Base-by-base conservation (phyloP, 2,113 vertebrate species). In the Noctilio leporinus region DNA sequence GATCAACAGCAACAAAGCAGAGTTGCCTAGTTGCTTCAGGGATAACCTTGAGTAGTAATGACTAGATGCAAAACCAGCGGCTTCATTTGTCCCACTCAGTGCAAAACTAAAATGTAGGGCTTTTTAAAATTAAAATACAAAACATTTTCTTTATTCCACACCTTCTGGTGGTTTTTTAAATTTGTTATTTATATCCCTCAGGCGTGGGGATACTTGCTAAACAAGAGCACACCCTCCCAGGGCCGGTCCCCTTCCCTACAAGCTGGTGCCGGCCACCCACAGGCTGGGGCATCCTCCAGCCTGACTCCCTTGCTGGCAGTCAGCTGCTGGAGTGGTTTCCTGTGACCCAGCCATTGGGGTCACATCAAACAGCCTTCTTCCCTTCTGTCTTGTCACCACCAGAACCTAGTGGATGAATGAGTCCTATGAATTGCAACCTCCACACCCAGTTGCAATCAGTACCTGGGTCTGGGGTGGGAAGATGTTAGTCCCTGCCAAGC, bases 41-140 rank as follows among this genome's bases (percentile, higher is more conserved):
- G 35, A 57, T 28, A 91, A 20, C 16, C 28, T 3, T 38, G 33
- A 67, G 35, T 3, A 30, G 28, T 45, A 77, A 82, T 51, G 53
- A 77, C 51, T 33, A 38, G 10, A 82, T 65, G 7, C n/a, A 75
- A 12, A 16, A 69, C 12, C 5, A 70, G 10, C 28, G 45, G 7
- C 30, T 8, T 82, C 10, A 51, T 35, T 91, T 78, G 4, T 64
- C 40, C 14, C n/a, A 20, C 30, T n/a, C n/a, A 53, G 9, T 9
- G 7, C 30, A 83, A 93, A 91, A 51, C 33, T 17, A 73, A 87
- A 94, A 91, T 5, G 2, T 17, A 91, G 17, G 11, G 3, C 2
- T 57, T 84, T 62, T 75, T 76, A 19, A 64, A 88, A 30, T 67
- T 65, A 76, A 93, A 95, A 82, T 38, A 7, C 11, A n/a, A 83